Evolutionary conservation across 2,113 vertebrate species (phyloP).

Genomic region (Chaetops frenatus): DNA sequence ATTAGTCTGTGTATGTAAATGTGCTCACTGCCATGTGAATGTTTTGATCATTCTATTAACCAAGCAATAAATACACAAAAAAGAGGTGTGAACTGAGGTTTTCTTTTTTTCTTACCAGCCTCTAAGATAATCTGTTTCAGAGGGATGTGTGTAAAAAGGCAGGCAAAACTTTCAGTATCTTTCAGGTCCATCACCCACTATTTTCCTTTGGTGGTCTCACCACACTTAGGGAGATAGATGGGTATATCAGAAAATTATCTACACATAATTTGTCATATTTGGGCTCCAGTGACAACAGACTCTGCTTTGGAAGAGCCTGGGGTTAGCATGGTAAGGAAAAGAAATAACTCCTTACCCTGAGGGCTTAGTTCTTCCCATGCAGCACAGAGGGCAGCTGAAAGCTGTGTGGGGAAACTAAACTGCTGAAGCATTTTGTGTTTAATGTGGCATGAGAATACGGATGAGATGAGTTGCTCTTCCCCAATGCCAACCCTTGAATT

Average conservation of each 20-base stretch:
- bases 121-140: not conserved
- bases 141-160: not conserved
- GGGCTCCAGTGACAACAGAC: constrained; percentile 21
- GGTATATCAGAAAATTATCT: constrained; percentile 46
- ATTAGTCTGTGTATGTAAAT: not conserved
- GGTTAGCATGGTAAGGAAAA: constrained; percentile 30
- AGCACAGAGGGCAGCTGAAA: constrained; percentile 14
- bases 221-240: constrained; percentile 53
- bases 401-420: not conserved
- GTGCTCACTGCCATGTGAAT: not conserved
- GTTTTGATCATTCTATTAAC: not conserved
- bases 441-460: not conserved
- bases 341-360: constrained; percentile 41
- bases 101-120: not conserved
- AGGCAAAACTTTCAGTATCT: not conserved
- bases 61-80: not conserved
- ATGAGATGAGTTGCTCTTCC: not conserved
- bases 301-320: constrained; percentile 20
- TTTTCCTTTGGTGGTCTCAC: not conserved
- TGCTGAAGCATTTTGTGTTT: not conserved
- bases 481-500: not conserved
- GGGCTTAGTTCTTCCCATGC: not conserved
- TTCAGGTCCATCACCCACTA: not conserved
- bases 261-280: constrained; percentile 59
- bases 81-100: not conserved